Evolutionary conservation across 2,113 vertebrate genomes (phyloP).

Genomic region (Percina caprodes): DNA sequence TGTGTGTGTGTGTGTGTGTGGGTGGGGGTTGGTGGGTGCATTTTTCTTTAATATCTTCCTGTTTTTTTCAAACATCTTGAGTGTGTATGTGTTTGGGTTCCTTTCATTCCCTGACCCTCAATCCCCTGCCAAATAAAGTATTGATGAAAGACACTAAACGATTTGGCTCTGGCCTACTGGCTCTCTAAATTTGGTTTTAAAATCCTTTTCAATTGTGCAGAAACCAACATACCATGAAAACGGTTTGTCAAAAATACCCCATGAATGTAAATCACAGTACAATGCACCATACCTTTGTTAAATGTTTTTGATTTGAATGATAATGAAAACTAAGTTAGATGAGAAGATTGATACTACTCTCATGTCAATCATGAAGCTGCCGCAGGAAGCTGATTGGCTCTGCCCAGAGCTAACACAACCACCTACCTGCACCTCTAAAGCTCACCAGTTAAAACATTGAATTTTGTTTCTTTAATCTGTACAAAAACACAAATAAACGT

Average conservation of each 20-base stretch:
- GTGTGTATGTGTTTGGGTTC: constrained; percentile 28
- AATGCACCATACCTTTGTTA: not conserved
- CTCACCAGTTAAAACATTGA: not conserved
- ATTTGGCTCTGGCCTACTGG: constrained; percentile 51
- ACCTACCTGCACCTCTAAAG: not conserved
- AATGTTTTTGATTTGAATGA: not conserved
- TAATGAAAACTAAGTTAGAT: not conserved
- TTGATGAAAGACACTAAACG: constrained; percentile 70
- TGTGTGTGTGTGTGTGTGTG: not conserved
- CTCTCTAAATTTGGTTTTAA: constrained; percentile 48
- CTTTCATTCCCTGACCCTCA: constrained; percentile 46
- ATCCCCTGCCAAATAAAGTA: constrained; percentile 68
- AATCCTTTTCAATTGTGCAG: constrained; percentile 39
- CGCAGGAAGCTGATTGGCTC: not conserved
- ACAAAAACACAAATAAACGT: not conserved
- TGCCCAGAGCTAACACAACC: too few species aligned
- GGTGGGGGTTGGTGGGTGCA: not conserved
- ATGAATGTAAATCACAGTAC: not conserved
- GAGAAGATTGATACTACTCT: too few species aligned
- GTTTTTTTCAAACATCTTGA: constrained; percentile 25
- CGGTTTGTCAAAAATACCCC: not conserved
- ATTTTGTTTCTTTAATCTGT: not conserved
- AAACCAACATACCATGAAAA: constrained; percentile 30
- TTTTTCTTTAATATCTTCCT: too few species aligned
- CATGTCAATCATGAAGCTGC: not conserved